These are phyloP conservation scores for Drosophila recens DNA, from an alignment of 2,888 invertebrate species.

Conservation along the genomic window DNA sequence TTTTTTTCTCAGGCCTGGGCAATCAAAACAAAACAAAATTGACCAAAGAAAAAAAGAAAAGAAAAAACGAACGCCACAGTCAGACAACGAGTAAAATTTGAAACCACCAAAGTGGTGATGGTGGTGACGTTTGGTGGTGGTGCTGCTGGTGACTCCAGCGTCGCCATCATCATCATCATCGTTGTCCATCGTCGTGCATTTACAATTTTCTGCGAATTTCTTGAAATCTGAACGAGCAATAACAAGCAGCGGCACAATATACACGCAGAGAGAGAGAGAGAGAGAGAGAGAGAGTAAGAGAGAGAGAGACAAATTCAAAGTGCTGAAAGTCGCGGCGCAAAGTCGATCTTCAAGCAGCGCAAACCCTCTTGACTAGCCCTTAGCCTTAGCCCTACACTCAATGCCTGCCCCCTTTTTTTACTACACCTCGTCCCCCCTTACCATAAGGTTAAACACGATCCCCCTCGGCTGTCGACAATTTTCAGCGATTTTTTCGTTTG, in stretches of 20 bases:
- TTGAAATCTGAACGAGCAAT: slow-evolving; percentile 72
- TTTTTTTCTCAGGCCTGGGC: slow-evolving; percentile 53
- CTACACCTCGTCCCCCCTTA: not conserved
- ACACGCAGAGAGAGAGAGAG: slow-evolving; percentile 17
- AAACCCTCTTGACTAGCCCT: slow-evolving; percentile 32
- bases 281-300: slow-evolving; percentile 16
- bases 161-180: slow-evolving; percentile 62
- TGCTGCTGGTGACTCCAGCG: slow-evolving; percentile 28
- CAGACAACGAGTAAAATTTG: slow-evolving; percentile 43
- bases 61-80: slow-evolving; percentile 32
- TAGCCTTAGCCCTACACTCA: slow-evolving; percentile 11
- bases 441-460: slow-evolving; percentile 3
- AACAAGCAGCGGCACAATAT: slow-evolving; percentile 28
- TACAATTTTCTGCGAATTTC: slow-evolving; percentile 80
- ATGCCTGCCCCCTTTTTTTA: not conserved
- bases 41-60: slow-evolving; percentile 15
- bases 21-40: slow-evolving; percentile 38
- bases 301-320: slow-evolving; percentile 21
- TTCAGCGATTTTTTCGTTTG: not conserved
- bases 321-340: slow-evolving; percentile 39
- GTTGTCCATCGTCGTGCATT: slow-evolving; percentile 69
- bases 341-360: slow-evolving; percentile 24
- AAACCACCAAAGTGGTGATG: slow-evolving; percentile 41
- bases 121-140: slow-evolving; percentile 7
- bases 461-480: slow-evolving; percentile 9